These are phyloP conservation scores for Chanos chanos DNA, from an alignment of 2,797 vertebrate species.

Conservation along the genomic window DNA sequence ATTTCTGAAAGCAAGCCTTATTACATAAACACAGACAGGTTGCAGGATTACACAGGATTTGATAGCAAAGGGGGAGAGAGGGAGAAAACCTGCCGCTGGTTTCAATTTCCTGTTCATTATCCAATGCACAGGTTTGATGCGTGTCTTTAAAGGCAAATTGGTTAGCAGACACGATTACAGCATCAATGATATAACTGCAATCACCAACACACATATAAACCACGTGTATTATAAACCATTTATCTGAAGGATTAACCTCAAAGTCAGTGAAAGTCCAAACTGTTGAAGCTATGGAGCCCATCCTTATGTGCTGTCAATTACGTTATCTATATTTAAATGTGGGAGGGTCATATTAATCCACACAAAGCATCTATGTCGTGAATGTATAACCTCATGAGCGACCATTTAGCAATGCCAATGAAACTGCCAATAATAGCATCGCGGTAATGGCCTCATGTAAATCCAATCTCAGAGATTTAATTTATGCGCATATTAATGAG, in stretches of 20 bases:
- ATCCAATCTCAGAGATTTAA: no score
- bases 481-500: no score
- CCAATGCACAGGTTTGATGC: constrained; percentile 7
- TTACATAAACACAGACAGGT: constrained; percentile 37
- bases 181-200: constrained; percentile 33
- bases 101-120: constrained; percentile 24
- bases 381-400: no score
- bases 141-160: constrained; percentile 27
- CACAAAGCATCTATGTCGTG: no score
- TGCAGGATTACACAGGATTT: constrained; percentile 36
- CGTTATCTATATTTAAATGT: no score
- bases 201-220: constrained; percentile 13
- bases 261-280: constrained; percentile 6
- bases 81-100: constrained; percentile 30
- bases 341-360: no score
- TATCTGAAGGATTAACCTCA: constrained; percentile 17
- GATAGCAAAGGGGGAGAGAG: neutral
- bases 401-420: no score
- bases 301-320: no score
- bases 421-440: no score
- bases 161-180: constrained; percentile 30
- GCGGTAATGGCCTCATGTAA: no score
- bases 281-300: no score
- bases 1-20: constrained; percentile 22
- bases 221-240: constrained; percentile 12